These are phyloP conservation scores for Nephrocerus scutellatus DNA, from an alignment of 2,888 invertebrate species.

Conservation along the genomic window DNA sequence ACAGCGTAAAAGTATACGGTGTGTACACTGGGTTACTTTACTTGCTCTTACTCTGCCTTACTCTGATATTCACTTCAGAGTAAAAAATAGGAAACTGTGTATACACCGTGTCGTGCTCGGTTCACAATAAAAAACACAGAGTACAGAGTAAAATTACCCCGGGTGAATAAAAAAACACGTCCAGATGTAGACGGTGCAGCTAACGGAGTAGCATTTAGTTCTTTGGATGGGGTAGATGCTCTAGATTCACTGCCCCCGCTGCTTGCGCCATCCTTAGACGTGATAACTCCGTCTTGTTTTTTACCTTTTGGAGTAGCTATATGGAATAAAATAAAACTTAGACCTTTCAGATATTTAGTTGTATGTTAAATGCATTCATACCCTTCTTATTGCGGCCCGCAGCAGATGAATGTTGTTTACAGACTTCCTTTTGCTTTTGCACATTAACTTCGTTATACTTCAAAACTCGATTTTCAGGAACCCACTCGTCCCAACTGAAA, in stretches of 20 bases:
- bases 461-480: slow-evolving; percentile 81
- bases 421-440: slow-evolving; percentile 79
- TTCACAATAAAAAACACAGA: too few relatives aligned
- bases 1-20: too few relatives aligned
- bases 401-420: slow-evolving; percentile 69
- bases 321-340: background rate
- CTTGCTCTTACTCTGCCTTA: too few relatives aligned
- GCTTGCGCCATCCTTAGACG: slow-evolving; percentile 10
- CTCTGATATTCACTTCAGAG: too few relatives aligned
- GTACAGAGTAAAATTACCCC: too few relatives aligned
- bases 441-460: slow-evolving; percentile 87
- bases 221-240: slow-evolving; percentile 59
- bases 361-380: slow-evolving; percentile 28
- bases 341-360: background rate
- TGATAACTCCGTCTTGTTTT: slow-evolving; percentile 34
- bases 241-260: slow-evolving; percentile 49
- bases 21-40: too few relatives aligned
- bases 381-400: slow-evolving; percentile 62
- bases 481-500: slow-evolving; percentile 84
- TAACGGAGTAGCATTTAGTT: slow-evolving; percentile 40
- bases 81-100: too few relatives aligned
- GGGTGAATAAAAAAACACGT: too few relatives aligned
- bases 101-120: too few relatives aligned
- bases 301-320: slow-evolving; percentile 38
- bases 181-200: slow-evolving; percentile 22